Conservation (phyloP, 1,140 invertebrate genomes). For the Trichomalopsis sarcophagae region DNA sequence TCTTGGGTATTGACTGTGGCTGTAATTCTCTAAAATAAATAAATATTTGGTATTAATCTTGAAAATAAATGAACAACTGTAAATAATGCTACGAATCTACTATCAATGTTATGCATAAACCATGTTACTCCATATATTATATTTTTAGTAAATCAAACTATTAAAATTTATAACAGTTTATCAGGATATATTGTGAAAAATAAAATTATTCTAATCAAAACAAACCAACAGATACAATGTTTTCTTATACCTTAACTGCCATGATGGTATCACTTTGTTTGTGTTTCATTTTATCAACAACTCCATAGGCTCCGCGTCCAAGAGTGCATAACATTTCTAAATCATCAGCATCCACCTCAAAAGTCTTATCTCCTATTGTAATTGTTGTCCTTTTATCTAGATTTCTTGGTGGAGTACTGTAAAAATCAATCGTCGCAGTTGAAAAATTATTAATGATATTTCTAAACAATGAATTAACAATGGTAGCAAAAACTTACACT, state of each 20-base stretch:
- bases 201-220: slow-evolving; percentile 19
- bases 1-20: slow-evolving; percentile 94
- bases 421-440: slow-evolving; percentile 53
- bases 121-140: not conserved
- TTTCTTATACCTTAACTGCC: slow-evolving; percentile 91
- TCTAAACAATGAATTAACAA: not conserved
- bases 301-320: slow-evolving; percentile 95
- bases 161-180: not conserved
- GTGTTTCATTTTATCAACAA: slow-evolving; percentile 97
- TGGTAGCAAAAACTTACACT: slow-evolving; percentile 66
- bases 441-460: not conserved
- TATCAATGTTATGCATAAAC: not conserved
- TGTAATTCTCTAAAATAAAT: slow-evolving; percentile 87
- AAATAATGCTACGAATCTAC: not conserved
- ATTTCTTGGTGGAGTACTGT: slow-evolving; percentile 85
- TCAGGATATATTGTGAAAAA: slow-evolving; percentile 17
- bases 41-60: slow-evolving; percentile 40
- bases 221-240: slow-evolving; percentile 5
- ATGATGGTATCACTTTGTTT: slow-evolving; percentile 91
- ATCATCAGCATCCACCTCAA: slow-evolving; percentile 94
- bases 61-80: not conserved
- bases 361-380: slow-evolving; percentile 89
- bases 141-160: not conserved
- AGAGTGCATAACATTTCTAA: slow-evolving; percentile 91
- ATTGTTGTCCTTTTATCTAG: slow-evolving; percentile 90